These are phyloP conservation scores for Dicycla oo DNA, from an alignment of 2,888 invertebrate species.

Conservation along the genomic window DNA sequence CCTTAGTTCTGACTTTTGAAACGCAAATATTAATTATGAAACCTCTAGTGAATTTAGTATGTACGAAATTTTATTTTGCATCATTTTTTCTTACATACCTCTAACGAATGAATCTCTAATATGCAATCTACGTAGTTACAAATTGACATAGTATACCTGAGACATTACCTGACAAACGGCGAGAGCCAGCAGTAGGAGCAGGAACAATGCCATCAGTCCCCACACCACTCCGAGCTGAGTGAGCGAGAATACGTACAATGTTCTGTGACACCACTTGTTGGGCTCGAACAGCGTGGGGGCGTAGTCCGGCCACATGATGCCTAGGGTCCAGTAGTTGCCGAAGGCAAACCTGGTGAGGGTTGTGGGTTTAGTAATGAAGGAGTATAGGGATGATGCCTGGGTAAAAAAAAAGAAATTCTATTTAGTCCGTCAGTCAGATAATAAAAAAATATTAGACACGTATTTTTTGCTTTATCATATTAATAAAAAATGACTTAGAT, in stretches of 20 bases:
- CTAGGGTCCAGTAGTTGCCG: slow-evolving; percentile 95
- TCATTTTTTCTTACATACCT: not conserved
- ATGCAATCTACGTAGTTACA: slow-evolving; percentile 16
- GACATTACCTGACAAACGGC: slow-evolving; percentile 91
- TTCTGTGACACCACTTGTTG: slow-evolving; percentile 94
- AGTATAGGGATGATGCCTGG: no score
- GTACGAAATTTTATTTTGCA: no score
- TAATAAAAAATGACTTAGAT: no score
- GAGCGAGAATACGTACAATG: slow-evolving; percentile 94
- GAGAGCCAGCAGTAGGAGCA: slow-evolving; percentile 91
- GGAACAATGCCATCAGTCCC: slow-evolving; percentile 89
- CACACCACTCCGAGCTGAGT: slow-evolving; percentile 94
- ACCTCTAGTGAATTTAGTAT: not conserved
- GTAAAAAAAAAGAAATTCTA: no score
- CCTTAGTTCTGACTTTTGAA: not conserved
- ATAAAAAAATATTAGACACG: no score
- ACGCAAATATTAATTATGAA: not conserved
- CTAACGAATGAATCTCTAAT: not conserved
- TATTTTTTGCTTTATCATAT: no score
- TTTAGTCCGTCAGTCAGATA: no score
- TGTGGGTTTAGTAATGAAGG: not conserved
- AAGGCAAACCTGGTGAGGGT: slow-evolving; percentile 90
- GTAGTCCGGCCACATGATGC: slow-evolving; percentile 94
- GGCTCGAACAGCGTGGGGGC: slow-evolving; percentile 93
- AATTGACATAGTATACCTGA: slow-evolving; percentile 54